Evolutionary conservation across 2,888 invertebrate genomes (phyloP).

Genomic region (Paralinhomoeus sp.): DNA sequence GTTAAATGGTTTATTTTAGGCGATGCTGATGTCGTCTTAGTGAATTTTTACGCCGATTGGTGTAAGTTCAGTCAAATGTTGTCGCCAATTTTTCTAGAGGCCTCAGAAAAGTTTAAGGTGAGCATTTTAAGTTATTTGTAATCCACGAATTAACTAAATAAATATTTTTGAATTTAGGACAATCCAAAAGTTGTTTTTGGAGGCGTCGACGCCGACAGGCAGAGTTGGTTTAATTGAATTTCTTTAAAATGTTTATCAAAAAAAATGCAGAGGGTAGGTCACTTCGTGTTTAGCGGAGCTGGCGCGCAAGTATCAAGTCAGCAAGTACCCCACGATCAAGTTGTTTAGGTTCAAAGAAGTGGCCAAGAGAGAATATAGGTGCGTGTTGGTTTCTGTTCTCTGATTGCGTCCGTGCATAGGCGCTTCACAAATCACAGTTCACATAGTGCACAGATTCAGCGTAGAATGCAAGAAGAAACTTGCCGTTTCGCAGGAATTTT

Average conservation of each 20-base stretch:
- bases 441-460: too few relatives aligned
- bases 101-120: conserved; percentile 51
- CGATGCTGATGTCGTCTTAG: conserved; percentile 71
- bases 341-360: conserved; percentile 40
- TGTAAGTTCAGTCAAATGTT: conserved; percentile 92
- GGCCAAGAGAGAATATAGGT: conserved; percentile 31
- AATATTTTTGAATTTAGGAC: too few relatives aligned
- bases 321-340: conserved; percentile 94
- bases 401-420: too few relatives aligned
- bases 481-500: too few relatives aligned
- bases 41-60: conserved; percentile 99
- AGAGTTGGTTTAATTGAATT: conserved; percentile 39
- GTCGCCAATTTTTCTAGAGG: conserved; percentile 85
- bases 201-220: conserved; percentile 86
- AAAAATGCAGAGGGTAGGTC: too few relatives aligned
- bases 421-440: too few relatives aligned
- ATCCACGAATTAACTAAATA: too few relatives aligned
- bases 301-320: conserved; percentile 73
- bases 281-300: conserved; percentile 40
- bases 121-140: too few relatives aligned
- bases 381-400: too few relatives aligned
- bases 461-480: too few relatives aligned
- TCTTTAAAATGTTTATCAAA: too few relatives aligned
- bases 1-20: too few relatives aligned
- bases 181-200: conserved; percentile 86